These are phyloP conservation scores for Zophobas atratus DNA, from an alignment of 1,140 invertebrate genomes.

Conservation along the genomic window DNA sequence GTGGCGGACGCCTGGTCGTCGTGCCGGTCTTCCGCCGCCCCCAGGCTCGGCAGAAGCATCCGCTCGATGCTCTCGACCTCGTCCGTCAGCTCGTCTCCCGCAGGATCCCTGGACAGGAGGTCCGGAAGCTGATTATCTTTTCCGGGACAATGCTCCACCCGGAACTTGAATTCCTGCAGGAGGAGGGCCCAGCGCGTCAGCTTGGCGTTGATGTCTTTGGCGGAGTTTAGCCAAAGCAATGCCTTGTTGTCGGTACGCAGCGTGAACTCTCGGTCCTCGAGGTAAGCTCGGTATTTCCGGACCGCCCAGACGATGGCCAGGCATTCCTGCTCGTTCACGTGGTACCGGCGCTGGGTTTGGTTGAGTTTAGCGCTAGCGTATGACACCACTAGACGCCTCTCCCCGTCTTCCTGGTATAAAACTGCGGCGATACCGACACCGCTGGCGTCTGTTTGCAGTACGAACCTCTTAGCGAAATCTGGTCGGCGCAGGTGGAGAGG, in stretches of 20 bases:
- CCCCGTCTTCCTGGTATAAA: constrained; percentile 51
- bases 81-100: background rate
- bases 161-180: constrained; percentile 59
- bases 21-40: background rate
- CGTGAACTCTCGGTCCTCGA: constrained; percentile 54
- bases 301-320: constrained; percentile 60
- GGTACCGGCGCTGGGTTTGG: background rate
- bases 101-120: constrained; percentile 29
- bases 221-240: background rate
- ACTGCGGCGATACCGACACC: constrained; percentile 54
- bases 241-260: constrained; percentile 31
- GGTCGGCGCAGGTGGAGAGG: constrained; percentile 26
- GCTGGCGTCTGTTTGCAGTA: constrained; percentile 58
- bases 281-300: constrained; percentile 59
- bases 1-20: background rate
- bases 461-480: background rate
- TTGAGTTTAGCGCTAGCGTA: constrained; percentile 15
- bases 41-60: background rate
- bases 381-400: constrained; percentile 24
- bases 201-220: constrained; percentile 49
- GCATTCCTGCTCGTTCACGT: constrained; percentile 49
- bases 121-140: constrained; percentile 59
- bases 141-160: constrained; percentile 56
- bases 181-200: constrained; percentile 59
- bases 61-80: background rate